phyloP scores from a whole-genome alignment of 2,888 invertebrate genomes.

The Xanthia togata region DNA sequence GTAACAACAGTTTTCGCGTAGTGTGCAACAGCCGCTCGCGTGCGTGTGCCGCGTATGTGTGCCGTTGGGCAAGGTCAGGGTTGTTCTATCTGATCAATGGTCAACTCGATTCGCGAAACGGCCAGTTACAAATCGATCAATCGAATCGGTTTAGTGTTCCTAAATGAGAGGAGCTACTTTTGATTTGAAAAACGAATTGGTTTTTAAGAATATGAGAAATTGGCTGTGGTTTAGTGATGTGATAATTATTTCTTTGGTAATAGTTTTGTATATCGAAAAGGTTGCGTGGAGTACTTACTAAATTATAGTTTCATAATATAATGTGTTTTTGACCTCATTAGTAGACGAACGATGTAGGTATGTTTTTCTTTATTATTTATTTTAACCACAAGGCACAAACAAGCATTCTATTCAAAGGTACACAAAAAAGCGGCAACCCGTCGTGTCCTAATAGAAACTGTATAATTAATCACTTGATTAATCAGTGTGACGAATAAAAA shows the following conservation, averaged over 20 bases:
- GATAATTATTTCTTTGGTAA: conserved; percentile 10
- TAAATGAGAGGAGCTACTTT: conserved; percentile 60
- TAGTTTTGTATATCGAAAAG: conserved; percentile 17
- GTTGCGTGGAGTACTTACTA: conserved; percentile 31
- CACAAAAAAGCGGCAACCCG: conserved; percentile 79
- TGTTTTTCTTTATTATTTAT: conserved; percentile 67
- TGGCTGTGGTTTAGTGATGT: conserved; percentile 12
- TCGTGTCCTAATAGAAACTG: conserved; percentile 85
- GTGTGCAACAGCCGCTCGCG: conserved; percentile 78
- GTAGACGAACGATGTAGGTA: conserved; percentile 48
- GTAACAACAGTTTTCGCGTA: conserved; percentile 68
- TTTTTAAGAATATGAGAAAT: not conserved
- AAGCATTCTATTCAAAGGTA: conserved; percentile 71
- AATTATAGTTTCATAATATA: conserved; percentile 39
- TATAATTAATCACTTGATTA: conserved; percentile 90
- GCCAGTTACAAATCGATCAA: conserved; percentile 77
- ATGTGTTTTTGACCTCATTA: conserved; percentile 60
- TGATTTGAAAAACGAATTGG: conserved; percentile 30
- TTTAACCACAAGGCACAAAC: conserved; percentile 65
- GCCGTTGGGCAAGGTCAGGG: conserved; percentile 89
- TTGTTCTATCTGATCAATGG: conserved; percentile 88
- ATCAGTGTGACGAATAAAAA: conserved; percentile 90
- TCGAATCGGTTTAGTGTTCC: conserved; percentile 72
- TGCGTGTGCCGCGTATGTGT: conserved; percentile 82
- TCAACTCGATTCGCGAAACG: conserved; percentile 83